These are phyloP conservation scores for Equus quagga DNA, from an alignment of 2,113 vertebrate species.

Conservation along the genomic window DNA sequence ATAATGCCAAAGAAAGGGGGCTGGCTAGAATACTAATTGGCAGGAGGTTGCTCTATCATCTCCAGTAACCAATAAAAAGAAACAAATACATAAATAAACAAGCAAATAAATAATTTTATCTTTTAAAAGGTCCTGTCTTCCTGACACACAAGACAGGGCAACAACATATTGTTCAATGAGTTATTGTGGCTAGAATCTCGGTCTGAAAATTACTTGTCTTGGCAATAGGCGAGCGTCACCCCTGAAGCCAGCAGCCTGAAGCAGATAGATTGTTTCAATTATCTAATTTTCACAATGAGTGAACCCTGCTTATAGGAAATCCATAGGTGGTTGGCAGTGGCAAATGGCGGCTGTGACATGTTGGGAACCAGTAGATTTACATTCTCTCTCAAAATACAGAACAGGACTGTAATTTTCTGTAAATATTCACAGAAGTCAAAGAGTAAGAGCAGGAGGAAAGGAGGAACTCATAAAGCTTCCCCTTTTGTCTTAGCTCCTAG, in stretches of 20 bases:
- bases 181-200: slow-evolving; percentile 72
- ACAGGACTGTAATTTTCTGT: slow-evolving; percentile 71
- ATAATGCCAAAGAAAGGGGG: slow-evolving; percentile 14
- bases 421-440: slow-evolving; percentile 57
- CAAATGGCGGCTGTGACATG: slow-evolving; percentile 75
- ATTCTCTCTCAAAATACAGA: slow-evolving; percentile 66
- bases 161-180: slow-evolving; percentile 66
- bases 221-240: slow-evolving; percentile 62
- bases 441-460: background rate
- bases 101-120: background rate
- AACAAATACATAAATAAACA: background rate
- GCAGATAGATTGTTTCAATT: slow-evolving; percentile 86
- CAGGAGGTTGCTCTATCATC: slow-evolving; percentile 31
- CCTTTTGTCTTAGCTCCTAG: background rate
- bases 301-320: slow-evolving; percentile 87
- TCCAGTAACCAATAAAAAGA: slow-evolving; percentile 63
- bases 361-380: slow-evolving; percentile 77
- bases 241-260: slow-evolving; percentile 80
- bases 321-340: slow-evolving; percentile 83
- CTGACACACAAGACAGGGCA: slow-evolving; percentile 60
- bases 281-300: slow-evolving; percentile 86
- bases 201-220: slow-evolving; percentile 79
- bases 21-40: slow-evolving; percentile 42
- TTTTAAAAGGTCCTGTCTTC: slow-evolving; percentile 32
- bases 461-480: slow-evolving; percentile 15